Percentiles rank a stretch among this genome's conserved stretches.
Conservation (phyloP, 2,888 invertebrate species). For the Melanargia galathea region DNA sequence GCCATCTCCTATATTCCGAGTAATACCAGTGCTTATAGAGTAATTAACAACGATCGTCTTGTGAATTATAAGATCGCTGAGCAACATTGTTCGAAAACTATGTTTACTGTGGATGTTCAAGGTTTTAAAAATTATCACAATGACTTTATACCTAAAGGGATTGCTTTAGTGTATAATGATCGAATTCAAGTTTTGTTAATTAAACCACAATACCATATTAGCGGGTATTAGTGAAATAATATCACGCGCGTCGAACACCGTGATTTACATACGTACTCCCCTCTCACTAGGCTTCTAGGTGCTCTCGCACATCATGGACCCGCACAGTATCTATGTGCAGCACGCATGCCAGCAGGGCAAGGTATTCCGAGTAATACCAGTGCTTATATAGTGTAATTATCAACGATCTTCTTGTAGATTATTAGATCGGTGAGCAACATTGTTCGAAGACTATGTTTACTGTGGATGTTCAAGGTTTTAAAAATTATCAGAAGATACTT, state of each 20-base stretch:
- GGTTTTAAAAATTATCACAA: conserved; percentile 1
- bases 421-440: background rate
- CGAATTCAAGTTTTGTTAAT: background rate
- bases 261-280: too few relatives aligned
- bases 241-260: too few relatives aligned
- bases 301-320: too few relatives aligned
- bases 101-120: conserved; percentile 1
- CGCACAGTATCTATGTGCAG: too few relatives aligned
- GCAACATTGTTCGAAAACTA: background rate
- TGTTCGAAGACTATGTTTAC: background rate
- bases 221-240: too few relatives aligned
- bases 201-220: background rate
- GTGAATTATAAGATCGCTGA: background rate
- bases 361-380: background rate
- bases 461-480: conserved; percentile 5
- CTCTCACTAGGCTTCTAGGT: too few relatives aligned
- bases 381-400: background rate
- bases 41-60: background rate
- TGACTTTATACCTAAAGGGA: background rate
- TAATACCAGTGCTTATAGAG: background rate
- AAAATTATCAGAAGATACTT: background rate
- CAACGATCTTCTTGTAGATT: background rate
- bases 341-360: too few relatives aligned
- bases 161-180: background rate
- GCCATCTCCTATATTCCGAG: too few relatives aligned